Percentiles rank a stretch among this genome's conserved stretches.
phyloP scores from a whole-genome alignment of 2,888 invertebrate genomes.

The Drosophila anceps region DNA sequence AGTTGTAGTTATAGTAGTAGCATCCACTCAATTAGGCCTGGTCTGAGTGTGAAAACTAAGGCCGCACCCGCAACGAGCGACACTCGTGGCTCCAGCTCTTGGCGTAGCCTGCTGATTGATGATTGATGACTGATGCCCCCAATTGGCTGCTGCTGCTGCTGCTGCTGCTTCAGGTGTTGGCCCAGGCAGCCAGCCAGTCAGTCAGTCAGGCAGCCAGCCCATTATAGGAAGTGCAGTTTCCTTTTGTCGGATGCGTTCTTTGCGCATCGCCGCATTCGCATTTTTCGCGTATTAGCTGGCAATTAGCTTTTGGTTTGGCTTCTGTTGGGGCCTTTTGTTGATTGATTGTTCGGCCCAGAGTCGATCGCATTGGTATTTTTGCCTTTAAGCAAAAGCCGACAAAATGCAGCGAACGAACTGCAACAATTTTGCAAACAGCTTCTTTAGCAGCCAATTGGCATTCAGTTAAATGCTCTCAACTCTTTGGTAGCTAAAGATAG shows the following conservation, averaged over 20 bases:
- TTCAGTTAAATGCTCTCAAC: constrained; percentile 46
- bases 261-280: constrained; percentile 40
- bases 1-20: background rate
- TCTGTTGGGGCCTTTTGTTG: constrained; percentile 42
- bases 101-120: constrained; percentile 37
- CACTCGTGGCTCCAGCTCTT: constrained; percentile 15
- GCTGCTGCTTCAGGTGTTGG: constrained; percentile 45
- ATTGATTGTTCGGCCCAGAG: constrained; percentile 59
- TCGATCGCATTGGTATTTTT: constrained; percentile 53
- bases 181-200: constrained; percentile 8
- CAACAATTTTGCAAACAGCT: constrained; percentile 36
- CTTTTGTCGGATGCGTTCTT: constrained; percentile 57
- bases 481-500: constrained; percentile 4
- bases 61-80: constrained; percentile 39
- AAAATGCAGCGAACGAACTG: constrained; percentile 42
- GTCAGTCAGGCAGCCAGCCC: constrained; percentile 24
- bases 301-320: constrained; percentile 56
- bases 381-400: constrained; percentile 66
- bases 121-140: constrained; percentile 20
- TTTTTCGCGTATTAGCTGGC: constrained; percentile 67
- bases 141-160: constrained; percentile 6
- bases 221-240: constrained; percentile 67
- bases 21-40: constrained; percentile 61
- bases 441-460: constrained; percentile 56
- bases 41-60: constrained; percentile 64